These are phyloP conservation scores for Cochlearius cochlearius DNA, from an alignment of 2,113 vertebrate genomes.

Conservation along the genomic window DNA sequence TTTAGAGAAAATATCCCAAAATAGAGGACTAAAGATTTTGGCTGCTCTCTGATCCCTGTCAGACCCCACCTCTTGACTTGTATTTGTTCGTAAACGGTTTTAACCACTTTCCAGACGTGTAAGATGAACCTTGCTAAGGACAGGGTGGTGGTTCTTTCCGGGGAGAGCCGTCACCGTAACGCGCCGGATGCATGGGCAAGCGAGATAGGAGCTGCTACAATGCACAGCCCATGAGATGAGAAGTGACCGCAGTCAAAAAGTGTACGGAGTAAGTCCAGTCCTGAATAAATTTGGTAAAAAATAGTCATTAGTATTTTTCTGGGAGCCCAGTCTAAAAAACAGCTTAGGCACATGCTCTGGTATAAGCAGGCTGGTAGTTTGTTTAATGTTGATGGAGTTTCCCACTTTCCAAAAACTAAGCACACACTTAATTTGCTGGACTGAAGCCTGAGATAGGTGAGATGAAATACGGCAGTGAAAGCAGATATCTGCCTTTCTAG, in stretches of 20 bases:
- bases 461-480: not conserved
- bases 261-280: not conserved
- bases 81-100: conserved; percentile 20
- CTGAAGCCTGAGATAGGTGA: not conserved
- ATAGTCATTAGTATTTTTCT: not conserved
- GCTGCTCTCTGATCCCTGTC: conserved; percentile 17
- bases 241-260: not conserved
- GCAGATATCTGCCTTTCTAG: not conserved
- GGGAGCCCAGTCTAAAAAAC: not conserved
- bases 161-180: not conserved
- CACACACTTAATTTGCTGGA: not conserved
- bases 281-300: not conserved
- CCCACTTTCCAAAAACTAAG: not conserved
- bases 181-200: not conserved
- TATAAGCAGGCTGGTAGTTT: not conserved
- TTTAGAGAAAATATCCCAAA: conserved; percentile 31
- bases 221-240: fast-evolving
- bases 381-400: not conserved
- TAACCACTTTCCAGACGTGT: not conserved
- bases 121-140: conserved; percentile 43
- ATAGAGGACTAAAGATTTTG: conserved; percentile 32
- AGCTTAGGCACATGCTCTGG: not conserved
- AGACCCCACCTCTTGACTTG: not conserved
- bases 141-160: not conserved
- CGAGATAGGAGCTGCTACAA: not conserved